Evolutionary conservation across 2,797 vertebrate genomes (phyloP).

Genomic region (Siniperca scherzeri): DNA sequence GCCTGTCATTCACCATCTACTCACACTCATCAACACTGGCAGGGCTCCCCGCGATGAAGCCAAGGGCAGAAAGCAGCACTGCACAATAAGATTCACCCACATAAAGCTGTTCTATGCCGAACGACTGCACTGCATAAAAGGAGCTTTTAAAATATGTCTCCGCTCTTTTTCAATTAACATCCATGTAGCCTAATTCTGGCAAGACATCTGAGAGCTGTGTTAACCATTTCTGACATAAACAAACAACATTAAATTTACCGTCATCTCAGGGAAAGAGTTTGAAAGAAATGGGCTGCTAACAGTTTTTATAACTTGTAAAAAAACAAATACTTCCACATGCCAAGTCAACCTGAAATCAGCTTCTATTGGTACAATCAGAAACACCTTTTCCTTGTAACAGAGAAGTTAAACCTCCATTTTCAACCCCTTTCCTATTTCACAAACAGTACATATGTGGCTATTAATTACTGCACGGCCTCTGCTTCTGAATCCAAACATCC

Average conservation of each 20-base stretch:
- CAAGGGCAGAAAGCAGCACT: slow-evolving; percentile 58
- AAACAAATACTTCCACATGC: background rate
- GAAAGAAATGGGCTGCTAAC: slow-evolving; percentile 17
- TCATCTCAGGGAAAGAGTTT: slow-evolving; percentile 24
- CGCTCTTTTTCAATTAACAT: slow-evolving; percentile 46
- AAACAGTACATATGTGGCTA: slow-evolving; percentile 60
- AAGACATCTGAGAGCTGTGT: slow-evolving; percentile 51
- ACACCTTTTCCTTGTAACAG: background rate
- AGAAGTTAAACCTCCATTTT: slow-evolving; percentile 34
- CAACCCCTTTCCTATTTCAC: slow-evolving; percentile 11
- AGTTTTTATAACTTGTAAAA: background rate
- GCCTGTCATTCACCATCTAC: slow-evolving; percentile 76
- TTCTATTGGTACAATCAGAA: slow-evolving; percentile 14
- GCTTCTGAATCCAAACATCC: slow-evolving; percentile 63
- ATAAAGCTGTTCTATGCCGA: slow-evolving; percentile 40
- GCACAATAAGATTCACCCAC: slow-evolving; percentile 54
- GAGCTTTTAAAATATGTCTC: slow-evolving; percentile 36
- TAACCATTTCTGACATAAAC: slow-evolving; percentile 50
- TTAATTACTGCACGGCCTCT: slow-evolving; percentile 70
- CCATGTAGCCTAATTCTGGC: slow-evolving; percentile 54
- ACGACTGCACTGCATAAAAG: slow-evolving; percentile 35
- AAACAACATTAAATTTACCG: slow-evolving; percentile 35
- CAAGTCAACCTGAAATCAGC: slow-evolving; percentile 29
- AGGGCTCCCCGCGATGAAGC: slow-evolving; percentile 54
- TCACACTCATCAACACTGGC: slow-evolving; percentile 68